phyloP scores from a whole-genome alignment of 2,113 vertebrate genomes.

The Neogale vison region DNA sequence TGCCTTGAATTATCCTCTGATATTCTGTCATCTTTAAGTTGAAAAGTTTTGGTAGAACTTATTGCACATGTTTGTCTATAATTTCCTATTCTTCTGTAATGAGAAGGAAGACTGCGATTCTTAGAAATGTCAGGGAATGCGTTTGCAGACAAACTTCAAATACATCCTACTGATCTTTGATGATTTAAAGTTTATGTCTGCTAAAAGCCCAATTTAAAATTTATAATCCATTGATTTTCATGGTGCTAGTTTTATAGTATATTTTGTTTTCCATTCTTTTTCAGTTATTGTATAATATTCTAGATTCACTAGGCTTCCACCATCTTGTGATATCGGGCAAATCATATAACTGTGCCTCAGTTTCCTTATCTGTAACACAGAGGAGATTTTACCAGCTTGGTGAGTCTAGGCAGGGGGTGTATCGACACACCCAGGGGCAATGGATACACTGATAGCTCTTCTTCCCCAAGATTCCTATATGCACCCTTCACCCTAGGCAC shows the following conservation, averaged over 20 bases:
- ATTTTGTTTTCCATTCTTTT: background rate
- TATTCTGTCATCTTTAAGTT: background rate
- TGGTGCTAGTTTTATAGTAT: background rate
- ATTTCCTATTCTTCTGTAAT: background rate
- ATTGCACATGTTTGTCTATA: background rate
- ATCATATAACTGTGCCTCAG: background rate
- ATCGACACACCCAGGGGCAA: background rate
- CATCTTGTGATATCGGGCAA: background rate
- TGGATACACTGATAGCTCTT: background rate
- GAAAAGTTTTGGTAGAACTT: background rate
- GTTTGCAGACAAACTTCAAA: background rate
- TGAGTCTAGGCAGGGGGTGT: background rate
- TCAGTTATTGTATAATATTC: background rate
- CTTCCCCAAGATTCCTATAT: background rate
- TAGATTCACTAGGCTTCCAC: background rate
- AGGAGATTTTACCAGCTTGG: background rate
- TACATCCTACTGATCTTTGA: background rate
- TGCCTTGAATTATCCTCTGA: conserved; percentile 34
- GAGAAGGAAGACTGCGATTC: background rate
- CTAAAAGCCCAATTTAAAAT: background rate
- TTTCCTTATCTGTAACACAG: background rate
- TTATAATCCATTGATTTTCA: background rate
- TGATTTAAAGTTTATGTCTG: background rate
- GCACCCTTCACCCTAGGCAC: background rate
- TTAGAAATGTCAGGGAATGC: background rate